Conservation (phyloP, 2,113 vertebrate species). For the Artemisiospiza belli region DNA sequence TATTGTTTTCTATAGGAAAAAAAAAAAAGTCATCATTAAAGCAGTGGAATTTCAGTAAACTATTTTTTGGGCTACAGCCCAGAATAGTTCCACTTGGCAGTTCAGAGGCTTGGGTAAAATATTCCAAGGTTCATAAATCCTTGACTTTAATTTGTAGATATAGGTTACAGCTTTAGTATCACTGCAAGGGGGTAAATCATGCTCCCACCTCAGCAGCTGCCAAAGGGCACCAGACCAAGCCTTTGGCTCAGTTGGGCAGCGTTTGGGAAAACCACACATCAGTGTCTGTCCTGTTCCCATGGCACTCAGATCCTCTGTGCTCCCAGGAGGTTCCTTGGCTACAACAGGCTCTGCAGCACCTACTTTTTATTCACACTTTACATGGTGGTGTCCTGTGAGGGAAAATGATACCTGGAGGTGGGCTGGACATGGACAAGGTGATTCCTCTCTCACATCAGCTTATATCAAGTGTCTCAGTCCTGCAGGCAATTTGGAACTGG, state of each 20-base stretch:
- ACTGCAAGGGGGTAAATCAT: conserved; percentile 48
- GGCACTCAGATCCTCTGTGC: neutral
- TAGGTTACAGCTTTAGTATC: conserved; percentile 61
- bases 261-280: neutral
- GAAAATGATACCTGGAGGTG: neutral
- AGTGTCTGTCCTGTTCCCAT: neutral
- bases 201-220: conserved; percentile 38
- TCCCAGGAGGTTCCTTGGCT: neutral
- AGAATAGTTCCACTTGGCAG: conserved; percentile 68
- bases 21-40: conserved; percentile 57
- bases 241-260: neutral
- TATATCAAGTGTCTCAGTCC: neutral
- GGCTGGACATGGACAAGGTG: neutral
- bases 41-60: conserved; percentile 70
- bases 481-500: neutral
- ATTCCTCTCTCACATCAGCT: neutral
- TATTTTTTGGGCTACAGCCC: conserved; percentile 65
- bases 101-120: conserved; percentile 62
- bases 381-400: neutral
- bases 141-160: conserved; percentile 67
- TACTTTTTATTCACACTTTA: neutral
- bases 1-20: conserved; percentile 64
- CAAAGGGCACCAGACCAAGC: conserved; percentile 2
- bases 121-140: conserved; percentile 71
- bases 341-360: neutral